Conservation (phyloP, 1,140 invertebrate species). For the Calephelis nemesis region DNA sequence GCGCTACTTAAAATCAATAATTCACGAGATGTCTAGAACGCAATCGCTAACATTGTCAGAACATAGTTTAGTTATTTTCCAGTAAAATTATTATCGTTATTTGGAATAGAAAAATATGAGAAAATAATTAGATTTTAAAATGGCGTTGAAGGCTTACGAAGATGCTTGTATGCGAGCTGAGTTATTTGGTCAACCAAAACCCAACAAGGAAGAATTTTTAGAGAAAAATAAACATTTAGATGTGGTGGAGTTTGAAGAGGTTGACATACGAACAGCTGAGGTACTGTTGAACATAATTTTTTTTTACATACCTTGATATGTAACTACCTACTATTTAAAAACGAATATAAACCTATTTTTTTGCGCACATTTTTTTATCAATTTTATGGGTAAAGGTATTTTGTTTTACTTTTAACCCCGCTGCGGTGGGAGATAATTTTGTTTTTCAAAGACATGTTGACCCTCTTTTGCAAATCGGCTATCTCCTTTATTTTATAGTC, state of each 20-base stretch:
- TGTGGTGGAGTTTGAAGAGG: slow-evolving; percentile 69
- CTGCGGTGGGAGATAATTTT: too few relatives aligned
- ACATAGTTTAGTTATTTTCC: not conserved
- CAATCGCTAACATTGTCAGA: slow-evolving; percentile 11
- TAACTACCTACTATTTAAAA: slow-evolving; percentile 1
- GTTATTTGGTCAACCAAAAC: slow-evolving; percentile 84
- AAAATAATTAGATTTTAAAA: slow-evolving; percentile 42
- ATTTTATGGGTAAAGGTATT: too few relatives aligned
- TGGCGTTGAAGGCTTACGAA: slow-evolving; percentile 83
- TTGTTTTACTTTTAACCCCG: too few relatives aligned
- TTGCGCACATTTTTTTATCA: too few relatives aligned
- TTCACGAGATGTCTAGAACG: not conserved
- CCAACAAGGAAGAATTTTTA: slow-evolving; percentile 83
- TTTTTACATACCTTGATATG: not conserved
- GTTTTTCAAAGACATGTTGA: too few relatives aligned
- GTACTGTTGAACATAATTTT: slow-evolving; percentile 39
- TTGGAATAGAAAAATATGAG: not conserved
- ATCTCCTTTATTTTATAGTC: too few relatives aligned
- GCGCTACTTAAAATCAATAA: slow-evolving; percentile 13
- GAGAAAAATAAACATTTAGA: slow-evolving; percentile 74
- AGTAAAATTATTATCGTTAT: not conserved
- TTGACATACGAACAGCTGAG: slow-evolving; percentile 77
- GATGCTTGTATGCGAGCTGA: slow-evolving; percentile 87
- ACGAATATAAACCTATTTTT: not conserved
- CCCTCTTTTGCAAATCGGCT: too few relatives aligned